Conservation (phyloP, 1,140 invertebrate species). For the Lordiphosa clarofinis region DNA sequence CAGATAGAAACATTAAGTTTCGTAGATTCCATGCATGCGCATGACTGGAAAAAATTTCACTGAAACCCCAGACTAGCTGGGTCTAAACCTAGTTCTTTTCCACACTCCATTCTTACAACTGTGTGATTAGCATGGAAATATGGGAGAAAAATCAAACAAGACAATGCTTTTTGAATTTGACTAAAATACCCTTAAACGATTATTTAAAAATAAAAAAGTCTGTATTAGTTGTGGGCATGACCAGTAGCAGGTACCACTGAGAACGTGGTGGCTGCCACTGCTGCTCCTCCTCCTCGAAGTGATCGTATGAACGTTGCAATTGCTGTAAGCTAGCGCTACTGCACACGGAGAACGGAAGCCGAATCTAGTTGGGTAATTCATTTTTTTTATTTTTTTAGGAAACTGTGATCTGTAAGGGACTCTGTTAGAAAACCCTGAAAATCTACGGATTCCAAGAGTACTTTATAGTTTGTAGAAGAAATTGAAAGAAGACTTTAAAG, state of each 20-base stretch:
- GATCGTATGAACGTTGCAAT: conserved; percentile 36
- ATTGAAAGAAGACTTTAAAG: too few relatives aligned
- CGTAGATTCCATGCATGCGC: conserved; percentile 43
- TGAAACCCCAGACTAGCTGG: conserved; percentile 33
- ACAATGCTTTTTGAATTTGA: conserved; percentile 5
- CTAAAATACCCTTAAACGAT: not conserved
- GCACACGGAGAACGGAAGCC: conserved; percentile 17
- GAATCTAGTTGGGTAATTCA: not conserved
- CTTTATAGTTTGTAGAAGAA: too few relatives aligned
- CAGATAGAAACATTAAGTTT: conserved; percentile 21
- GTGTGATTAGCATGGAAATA: conserved; percentile 23
- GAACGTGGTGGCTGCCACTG: conserved; percentile 14
- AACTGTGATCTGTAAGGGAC: too few relatives aligned
- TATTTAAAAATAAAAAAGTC: not conserved
- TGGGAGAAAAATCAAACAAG: conserved; percentile 6
- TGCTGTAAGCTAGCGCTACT: conserved; percentile 28
- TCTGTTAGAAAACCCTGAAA: too few relatives aligned
- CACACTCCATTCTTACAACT: conserved; percentile 1
- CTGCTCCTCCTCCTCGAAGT: conserved; percentile 10
- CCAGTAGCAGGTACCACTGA: conserved; percentile 6
- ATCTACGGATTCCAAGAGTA: too few relatives aligned
- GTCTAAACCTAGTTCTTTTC: conserved; percentile 6
- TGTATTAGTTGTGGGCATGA: not conserved
- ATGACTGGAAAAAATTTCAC: conserved; percentile 26
- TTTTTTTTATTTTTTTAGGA: too few relatives aligned